A percentile compares a stretch with the other conserved stretches of the same genome.
Conservation (phyloP, 23 tunicate genomes). For the Styela clava region DNA sequence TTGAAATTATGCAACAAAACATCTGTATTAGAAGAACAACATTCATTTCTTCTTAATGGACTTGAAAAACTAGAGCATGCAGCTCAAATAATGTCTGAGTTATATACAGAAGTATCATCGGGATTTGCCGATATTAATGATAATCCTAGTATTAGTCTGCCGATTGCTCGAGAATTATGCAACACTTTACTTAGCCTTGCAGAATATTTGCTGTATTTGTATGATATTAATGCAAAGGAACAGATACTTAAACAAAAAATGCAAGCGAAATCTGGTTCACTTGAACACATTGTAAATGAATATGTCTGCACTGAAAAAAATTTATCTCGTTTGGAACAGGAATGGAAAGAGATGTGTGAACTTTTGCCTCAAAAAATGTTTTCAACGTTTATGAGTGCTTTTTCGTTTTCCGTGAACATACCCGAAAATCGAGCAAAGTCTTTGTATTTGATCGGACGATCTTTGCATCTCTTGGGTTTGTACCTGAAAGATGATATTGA, state of each 20-base stretch:
- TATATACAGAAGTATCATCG: conserved; percentile 16
- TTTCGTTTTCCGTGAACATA: conserved; percentile 5
- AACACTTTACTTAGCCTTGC: background rate
- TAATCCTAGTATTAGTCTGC: background rate
- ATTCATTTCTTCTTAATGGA: conserved; percentile 35
- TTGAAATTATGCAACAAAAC: conserved; percentile 14
- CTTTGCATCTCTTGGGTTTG: conserved; percentile 10
- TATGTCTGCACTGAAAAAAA: conserved; percentile 10
- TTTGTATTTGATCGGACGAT: conserved; percentile 6
- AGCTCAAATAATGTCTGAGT: background rate
- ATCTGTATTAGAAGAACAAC: conserved; percentile 9
- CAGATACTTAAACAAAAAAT: background rate
- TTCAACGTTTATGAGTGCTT: conserved; percentile 5
- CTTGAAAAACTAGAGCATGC: conserved; percentile 19
- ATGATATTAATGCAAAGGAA: conserved; percentile 15
- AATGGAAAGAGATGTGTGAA: conserved; percentile 24
- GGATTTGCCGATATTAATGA: background rate
- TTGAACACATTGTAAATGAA: conserved; percentile 24
- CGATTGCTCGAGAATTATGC: conserved; percentile 13
- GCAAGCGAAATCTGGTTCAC: conserved; percentile 31
- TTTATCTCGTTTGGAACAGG: conserved; percentile 6
- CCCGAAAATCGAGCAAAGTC: conserved; percentile 18
- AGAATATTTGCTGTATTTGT: conserved; percentile 16
- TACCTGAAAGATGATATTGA: conserved; percentile 7
- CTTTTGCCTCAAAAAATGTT: conserved; percentile 11